Conservation (phyloP, 2,113 vertebrate genomes). For the Elgaria multicarinata region DNA sequence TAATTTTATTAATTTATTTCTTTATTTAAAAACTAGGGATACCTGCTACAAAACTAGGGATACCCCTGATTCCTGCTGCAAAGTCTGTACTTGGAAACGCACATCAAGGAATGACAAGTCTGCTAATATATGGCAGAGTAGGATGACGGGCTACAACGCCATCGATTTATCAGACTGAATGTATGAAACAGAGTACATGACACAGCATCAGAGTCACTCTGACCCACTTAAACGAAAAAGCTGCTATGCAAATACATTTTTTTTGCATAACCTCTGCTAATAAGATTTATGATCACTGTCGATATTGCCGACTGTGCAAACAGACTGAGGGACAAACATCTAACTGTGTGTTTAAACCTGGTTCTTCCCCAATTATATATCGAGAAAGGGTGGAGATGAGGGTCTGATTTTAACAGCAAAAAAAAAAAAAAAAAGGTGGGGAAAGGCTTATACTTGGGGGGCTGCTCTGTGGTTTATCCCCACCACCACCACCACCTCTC, state of each 20-base stretch:
- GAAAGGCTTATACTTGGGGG: rapidly evolving
- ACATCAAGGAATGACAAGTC: not conserved
- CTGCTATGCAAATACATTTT: not conserved
- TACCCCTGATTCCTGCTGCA: not conserved
- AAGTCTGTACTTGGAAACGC: not conserved
- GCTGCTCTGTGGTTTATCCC: not conserved
- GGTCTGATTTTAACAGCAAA: not conserved
- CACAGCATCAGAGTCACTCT: not conserved
- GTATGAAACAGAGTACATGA: not conserved
- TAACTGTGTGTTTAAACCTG: not conserved
- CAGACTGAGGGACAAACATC: not conserved
- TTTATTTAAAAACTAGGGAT: not conserved
- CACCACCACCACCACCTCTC: too few relatives aligned
- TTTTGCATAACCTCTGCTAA: not conserved
- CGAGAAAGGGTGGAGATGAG: not conserved
- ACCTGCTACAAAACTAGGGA: not conserved
- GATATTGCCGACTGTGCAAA: not conserved
- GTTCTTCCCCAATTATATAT: not conserved
- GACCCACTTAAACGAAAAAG: not conserved
- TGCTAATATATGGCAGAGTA: not conserved
- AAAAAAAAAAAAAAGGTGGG: too few relatives aligned
- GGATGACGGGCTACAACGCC: not conserved
- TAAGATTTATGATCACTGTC: not conserved
- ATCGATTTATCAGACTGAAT: not conserved
- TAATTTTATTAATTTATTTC: not conserved